These are phyloP conservation scores for Henricia sp. DNA, from an alignment of 53 echinoderm and acorn worm species.

Conservation along the genomic window DNA sequence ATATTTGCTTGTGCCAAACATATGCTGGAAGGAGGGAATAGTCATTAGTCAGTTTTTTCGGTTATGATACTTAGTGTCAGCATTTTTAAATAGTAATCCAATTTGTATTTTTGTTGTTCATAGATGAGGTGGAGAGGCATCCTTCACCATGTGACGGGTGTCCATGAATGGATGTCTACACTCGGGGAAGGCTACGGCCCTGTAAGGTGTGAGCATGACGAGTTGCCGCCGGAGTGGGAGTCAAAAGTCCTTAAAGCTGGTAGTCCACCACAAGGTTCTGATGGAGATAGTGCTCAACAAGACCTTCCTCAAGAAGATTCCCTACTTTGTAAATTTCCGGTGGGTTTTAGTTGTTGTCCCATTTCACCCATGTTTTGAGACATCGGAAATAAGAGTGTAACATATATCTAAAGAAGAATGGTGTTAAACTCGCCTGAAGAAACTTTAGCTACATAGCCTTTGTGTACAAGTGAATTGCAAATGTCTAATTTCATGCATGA, in stretches of 20 bases:
- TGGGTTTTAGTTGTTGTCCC: background rate
- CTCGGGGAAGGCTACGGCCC: conserved; percentile 8
- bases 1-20: too few species aligned
- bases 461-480: too few species aligned
- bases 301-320: conserved; percentile 7
- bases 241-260: background rate
- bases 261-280: conserved; percentile 20
- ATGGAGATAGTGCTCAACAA: background rate
- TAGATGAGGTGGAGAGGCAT: conserved; percentile 25
- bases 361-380: background rate
- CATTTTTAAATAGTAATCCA: too few species aligned
- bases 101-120: background rate
- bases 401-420: too few species aligned
- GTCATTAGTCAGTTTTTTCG: too few species aligned
- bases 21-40: too few species aligned
- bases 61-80: too few species aligned
- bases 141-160: conserved; percentile 4
- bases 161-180: background rate
- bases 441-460: too few species aligned
- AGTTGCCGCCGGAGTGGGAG: background rate
- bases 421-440: too few species aligned
- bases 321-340: conserved; percentile 12
- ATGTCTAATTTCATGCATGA: too few species aligned
- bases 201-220: background rate
- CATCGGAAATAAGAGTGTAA: too few species aligned